Conservation (phyloP, 2,888 invertebrate species). For the Rosalia funebris region DNA sequence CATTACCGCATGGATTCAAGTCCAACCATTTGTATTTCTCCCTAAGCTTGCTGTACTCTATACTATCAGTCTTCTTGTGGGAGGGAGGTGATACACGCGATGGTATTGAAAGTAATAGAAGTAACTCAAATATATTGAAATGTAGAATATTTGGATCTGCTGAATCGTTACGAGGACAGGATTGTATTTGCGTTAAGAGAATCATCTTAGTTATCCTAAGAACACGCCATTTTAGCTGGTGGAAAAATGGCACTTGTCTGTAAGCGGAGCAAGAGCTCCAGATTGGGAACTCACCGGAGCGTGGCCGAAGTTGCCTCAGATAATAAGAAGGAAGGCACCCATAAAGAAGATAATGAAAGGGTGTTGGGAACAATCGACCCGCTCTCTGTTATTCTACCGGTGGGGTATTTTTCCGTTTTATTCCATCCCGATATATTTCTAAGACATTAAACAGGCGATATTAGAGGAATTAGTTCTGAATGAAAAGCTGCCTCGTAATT, state of each 20-base stretch:
- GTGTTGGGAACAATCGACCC: constrained; percentile 55
- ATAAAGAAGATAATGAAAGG: constrained; percentile 60
- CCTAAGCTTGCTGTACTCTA: no score
- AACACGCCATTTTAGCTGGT: no score
- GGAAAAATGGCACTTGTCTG: neutral
- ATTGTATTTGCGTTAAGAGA: no score
- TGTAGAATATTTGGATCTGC: no score
- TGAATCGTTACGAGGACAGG: no score
- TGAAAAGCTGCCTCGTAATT: constrained; percentile 55
- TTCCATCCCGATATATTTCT: constrained; percentile 57
- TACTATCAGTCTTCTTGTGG: no score
- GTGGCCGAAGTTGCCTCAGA: constrained; percentile 39
- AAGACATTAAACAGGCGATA: constrained; percentile 59
- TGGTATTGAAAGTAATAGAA: no score
- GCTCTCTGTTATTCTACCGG: constrained; percentile 56
- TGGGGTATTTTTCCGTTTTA: constrained; percentile 53
- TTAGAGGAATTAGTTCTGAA: constrained; percentile 54
- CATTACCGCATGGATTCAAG: no score
- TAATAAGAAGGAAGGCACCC: constrained; percentile 59
- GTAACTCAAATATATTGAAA: no score
- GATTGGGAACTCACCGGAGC: neutral
- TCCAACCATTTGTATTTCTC: no score
- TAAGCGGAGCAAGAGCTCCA: neutral
- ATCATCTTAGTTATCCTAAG: no score
- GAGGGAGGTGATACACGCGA: no score